These are phyloP conservation scores for Taenaris catops DNA, from an alignment of 2,888 invertebrate species.

Conservation along the genomic window DNA sequence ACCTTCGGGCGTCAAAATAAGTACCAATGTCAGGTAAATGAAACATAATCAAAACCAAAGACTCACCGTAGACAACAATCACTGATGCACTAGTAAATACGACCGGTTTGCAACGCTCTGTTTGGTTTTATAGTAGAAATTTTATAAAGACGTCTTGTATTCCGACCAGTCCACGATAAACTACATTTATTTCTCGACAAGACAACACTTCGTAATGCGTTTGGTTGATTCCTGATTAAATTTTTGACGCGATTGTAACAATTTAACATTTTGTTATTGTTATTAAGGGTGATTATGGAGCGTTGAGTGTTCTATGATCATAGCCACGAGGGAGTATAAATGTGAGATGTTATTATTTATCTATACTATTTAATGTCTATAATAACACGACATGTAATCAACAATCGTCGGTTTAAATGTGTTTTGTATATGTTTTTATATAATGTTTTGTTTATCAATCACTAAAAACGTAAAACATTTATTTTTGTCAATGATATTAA, in stretches of 20 bases:
- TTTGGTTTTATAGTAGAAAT: constrained; percentile 6
- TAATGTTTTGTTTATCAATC: no score
- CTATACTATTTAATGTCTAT: no score
- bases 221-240: constrained; percentile 18
- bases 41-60: constrained; percentile 3
- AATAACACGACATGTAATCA: no score
- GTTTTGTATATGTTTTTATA: no score
- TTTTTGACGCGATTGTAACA: constrained; percentile 14
- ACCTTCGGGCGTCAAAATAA: neutral
- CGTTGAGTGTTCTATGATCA: no score
- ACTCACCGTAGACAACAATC: constrained; percentile 10
- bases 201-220: constrained; percentile 15
- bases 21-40: constrained; percentile 1
- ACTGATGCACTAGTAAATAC: constrained; percentile 19
- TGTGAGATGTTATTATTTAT: no score
- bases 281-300: no score
- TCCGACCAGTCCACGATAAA: constrained; percentile 18
- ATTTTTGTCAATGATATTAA: no score
- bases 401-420: no score
- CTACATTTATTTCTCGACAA: constrained; percentile 21
- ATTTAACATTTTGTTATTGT: no score
- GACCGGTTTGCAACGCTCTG: constrained; percentile 25
- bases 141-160: constrained; percentile 21
- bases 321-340: no score
- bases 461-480: no score